Evolutionary conservation across 2,888 invertebrate genomes (phyloP), one percentile per base, ranked within the genome.

Genomic region (Auanema sp.): DNA sequence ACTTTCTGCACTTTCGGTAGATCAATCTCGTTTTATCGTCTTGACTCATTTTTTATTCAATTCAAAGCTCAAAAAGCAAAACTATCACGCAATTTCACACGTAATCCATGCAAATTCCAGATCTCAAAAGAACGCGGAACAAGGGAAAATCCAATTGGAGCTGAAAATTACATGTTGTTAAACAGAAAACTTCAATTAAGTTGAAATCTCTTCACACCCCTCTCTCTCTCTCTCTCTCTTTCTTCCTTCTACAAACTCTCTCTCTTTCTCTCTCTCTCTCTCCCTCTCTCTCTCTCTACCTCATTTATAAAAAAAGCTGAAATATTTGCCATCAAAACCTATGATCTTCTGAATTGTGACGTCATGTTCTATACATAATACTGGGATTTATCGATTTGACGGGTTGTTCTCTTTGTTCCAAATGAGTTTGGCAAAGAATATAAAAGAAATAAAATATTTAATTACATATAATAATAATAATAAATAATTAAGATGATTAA

Each of bases 81-180:
- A 47, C 18, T 47, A 47, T 16, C 8, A 18, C 47, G 16, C 47
- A 47, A 18, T 6, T 47, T 6, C 3, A 18, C 16, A 47, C 16
- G 16, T 16, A 47, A 16, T 47, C 8, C 47, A 47, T 33, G 8
- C 21, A 6, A 21, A 10, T 52, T 52, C 11, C 49, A 56, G 40
- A 57, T 50, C 25, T 44, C 54, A 24, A 43, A 42, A 14, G 61
- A 55, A 21, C 50, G 51, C 24, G 62, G 62, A n/a, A 47, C 57
- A 18, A 47, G 50, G 18, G 62, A 62, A 42, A 62, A 56, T 50
- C 62, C 62, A 18, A 62, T 62, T 21, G 62, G 62, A 25, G 62
- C 56, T 51, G 62, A 62, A 41, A 50, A 50, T 23, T 62, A 62
- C 18, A 56, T 62, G 12, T 42, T 62, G 41, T 23, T 62, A 25